phyloP scores from a whole-genome alignment of 2,888 invertebrate genomes.

The Dyspetes luteomarginatus region DNA sequence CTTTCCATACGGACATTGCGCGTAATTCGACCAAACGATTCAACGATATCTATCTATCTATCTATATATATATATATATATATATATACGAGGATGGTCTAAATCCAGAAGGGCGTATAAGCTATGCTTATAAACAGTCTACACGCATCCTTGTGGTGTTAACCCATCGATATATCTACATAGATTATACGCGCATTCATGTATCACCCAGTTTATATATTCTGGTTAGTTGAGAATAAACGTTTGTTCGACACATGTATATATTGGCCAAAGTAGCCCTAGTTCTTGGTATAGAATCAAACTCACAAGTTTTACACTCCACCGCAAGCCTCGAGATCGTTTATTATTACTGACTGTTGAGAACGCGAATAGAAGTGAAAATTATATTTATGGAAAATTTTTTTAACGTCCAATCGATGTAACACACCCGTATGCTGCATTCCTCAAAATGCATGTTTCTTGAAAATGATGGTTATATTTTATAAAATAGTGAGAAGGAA shows the following conservation, averaged over 20 bases:
- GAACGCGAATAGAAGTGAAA: conserved; percentile 29
- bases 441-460: background rate
- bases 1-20: conserved; percentile 20
- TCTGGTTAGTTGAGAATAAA: conserved; percentile 27
- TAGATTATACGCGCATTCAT: conserved; percentile 16
- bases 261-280: conserved; percentile 11
- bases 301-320: conserved; percentile 22
- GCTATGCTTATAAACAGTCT: too few species aligned
- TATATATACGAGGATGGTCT: conserved; percentile 16
- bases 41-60: conserved; percentile 13
- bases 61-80: conserved; percentile 22
- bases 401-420: background rate
- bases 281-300: conserved; percentile 24
- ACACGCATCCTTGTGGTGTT: too few species aligned
- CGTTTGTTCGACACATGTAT: conserved; percentile 22
- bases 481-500: background rate
- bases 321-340: conserved; percentile 22
- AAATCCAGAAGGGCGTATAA: too few species aligned
- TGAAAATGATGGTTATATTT: background rate
- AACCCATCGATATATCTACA: conserved; percentile 21
- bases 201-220: background rate
- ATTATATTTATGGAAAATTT: conserved; percentile 17
- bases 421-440: background rate
- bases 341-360: conserved; percentile 38
- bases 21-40: conserved; percentile 36